A percentile compares a stretch with the other conserved stretches of the same genome.
These are phyloP conservation scores for Mactra quadrangularis DNA, from an alignment of 1,140 invertebrate genomes.

Conservation along the genomic window DNA sequence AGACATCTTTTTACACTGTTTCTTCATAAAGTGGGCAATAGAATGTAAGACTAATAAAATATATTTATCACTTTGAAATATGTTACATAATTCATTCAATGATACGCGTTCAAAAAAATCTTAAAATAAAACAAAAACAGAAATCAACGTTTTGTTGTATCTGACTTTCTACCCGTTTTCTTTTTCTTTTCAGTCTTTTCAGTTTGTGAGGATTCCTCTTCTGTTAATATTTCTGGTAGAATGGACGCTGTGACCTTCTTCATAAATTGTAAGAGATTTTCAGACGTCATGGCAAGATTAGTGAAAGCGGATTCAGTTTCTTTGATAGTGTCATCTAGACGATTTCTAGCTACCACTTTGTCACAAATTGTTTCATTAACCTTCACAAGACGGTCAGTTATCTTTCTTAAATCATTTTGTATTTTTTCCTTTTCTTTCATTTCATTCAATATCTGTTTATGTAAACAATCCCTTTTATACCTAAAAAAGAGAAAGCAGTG, in stretches of 20 bases:
- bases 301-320: constrained; percentile 36
- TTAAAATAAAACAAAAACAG: too few species aligned
- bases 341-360: constrained; percentile 45
- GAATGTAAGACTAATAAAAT: too few species aligned
- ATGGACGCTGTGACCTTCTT: constrained; percentile 45
- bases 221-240: constrained; percentile 19
- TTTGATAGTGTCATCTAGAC: constrained; percentile 18
- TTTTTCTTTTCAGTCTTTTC: constrained; percentile 28
- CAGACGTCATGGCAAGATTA: constrained; percentile 31
- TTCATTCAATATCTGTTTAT: constrained; percentile 30
- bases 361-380: constrained; percentile 48
- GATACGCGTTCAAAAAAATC: too few species aligned
- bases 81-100: too few species aligned
- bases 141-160: constrained; percentile 1
- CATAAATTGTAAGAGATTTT: constrained; percentile 43
- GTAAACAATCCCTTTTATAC: constrained; percentile 32
- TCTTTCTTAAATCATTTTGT: constrained; percentile 46
- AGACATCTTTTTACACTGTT: too few species aligned
- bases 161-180: constrained; percentile 9
- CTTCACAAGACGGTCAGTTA: constrained; percentile 40
- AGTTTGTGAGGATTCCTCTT: neutral
- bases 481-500: neutral
- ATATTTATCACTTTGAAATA: too few species aligned
- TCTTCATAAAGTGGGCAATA: too few species aligned
- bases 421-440: constrained; percentile 41